phyloP scores from a whole-genome alignment of 2,888 invertebrate genomes.

The Anorthoa munda region DNA sequence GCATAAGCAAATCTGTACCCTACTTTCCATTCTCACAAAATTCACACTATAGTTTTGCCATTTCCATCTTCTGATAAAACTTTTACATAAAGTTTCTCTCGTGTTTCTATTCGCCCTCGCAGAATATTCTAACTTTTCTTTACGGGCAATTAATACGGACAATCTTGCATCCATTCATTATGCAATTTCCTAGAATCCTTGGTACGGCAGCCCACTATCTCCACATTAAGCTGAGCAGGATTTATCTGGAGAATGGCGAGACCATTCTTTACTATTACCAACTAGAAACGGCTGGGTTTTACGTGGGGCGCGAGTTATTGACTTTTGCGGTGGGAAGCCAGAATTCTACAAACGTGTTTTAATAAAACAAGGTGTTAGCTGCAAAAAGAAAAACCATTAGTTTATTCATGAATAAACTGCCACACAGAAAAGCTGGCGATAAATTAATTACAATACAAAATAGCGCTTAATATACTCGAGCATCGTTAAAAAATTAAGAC shows the following conservation, averaged over 20 bases:
- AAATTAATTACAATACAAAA: neutral
- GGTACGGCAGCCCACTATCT: slow-evolving; percentile 65
- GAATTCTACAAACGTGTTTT: slow-evolving; percentile 17
- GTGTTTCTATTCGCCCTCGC: slow-evolving; percentile 22
- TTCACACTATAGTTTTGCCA: neutral
- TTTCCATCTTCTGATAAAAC: slow-evolving; percentile 4
- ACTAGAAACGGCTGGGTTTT: slow-evolving; percentile 53
- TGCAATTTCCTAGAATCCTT: slow-evolving; percentile 63
- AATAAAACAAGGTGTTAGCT: neutral
- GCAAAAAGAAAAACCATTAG: neutral
- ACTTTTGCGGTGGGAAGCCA: slow-evolving; percentile 29
- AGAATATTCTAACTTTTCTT: slow-evolving; percentile 45
- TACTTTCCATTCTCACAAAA: neutral
- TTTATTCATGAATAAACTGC: neutral
- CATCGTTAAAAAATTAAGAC: neutral
- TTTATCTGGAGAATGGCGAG: slow-evolving; percentile 71
- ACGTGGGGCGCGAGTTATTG: slow-evolving; percentile 54
- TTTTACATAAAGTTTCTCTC: slow-evolving; percentile 1
- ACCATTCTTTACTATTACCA: slow-evolving; percentile 75
- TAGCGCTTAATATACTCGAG: neutral
- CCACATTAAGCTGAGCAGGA: slow-evolving; percentile 72
- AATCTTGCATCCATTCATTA: slow-evolving; percentile 66
- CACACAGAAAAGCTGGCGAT: neutral
- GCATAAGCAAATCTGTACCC: neutral
- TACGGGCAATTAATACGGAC: slow-evolving; percentile 60